phyloP scores from a whole-genome alignment of 1,140 invertebrate species.

The Hylaeus volcanicus region DNA sequence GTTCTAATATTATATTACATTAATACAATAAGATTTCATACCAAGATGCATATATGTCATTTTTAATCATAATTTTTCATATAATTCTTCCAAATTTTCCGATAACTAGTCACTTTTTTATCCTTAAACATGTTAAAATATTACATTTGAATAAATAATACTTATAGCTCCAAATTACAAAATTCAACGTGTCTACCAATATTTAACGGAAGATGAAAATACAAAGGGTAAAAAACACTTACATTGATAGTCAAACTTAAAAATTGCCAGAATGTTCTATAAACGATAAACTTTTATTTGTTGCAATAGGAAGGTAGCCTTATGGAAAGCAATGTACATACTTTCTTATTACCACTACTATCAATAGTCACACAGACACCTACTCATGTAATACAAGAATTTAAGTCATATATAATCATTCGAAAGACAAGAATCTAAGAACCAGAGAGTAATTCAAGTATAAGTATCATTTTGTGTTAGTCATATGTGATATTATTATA shows the following conservation, averaged over 20 bases:
- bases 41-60: not conserved
- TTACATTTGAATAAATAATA: not conserved
- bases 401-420: not conserved
- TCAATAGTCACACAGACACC: slow-evolving; percentile 26
- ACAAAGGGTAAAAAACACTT: not conserved
- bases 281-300: not conserved
- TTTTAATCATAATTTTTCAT: not conserved
- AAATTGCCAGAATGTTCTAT: not conserved
- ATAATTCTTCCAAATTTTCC: not conserved
- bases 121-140: not conserved
- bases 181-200: not conserved
- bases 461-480: not conserved
- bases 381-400: slow-evolving; percentile 5
- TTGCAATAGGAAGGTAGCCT: slow-evolving; percentile 14
- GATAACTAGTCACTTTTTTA: too few species aligned
- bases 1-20: slow-evolving; percentile 19
- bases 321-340: slow-evolving; percentile 23
- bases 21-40: slow-evolving; percentile 29
- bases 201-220: not conserved
- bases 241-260: too few species aligned
- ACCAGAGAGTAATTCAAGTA: slow-evolving; percentile 2
- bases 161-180: not conserved
- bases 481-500: not conserved
- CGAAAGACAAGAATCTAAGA: not conserved
- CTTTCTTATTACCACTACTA: not conserved